Conservation (phyloP, 2,113 vertebrate species). For the Sula dactylatra region DNA sequence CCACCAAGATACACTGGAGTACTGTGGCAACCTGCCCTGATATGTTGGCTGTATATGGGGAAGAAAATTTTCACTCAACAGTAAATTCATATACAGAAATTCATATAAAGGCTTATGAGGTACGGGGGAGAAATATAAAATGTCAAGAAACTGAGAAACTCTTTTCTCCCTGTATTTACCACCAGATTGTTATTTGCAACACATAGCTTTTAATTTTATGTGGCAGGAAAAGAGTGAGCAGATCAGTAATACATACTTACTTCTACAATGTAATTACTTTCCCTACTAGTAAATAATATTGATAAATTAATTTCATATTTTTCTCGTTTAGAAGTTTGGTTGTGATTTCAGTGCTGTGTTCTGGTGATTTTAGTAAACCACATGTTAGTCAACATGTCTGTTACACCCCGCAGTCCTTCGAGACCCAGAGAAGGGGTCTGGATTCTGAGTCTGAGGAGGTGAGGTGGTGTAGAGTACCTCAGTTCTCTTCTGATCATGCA, state of each 20-base stretch:
- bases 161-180: neutral
- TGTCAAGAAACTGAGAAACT: neutral
- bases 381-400: neutral
- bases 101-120: neutral
- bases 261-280: neutral
- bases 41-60: neutral
- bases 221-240: neutral
- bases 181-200: neutral
- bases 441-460: neutral
- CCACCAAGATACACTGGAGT: neutral
- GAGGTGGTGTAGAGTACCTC: neutral
- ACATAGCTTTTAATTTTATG: neutral
- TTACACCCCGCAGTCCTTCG: neutral
- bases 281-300: neutral
- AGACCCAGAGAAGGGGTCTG: neutral
- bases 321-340: neutral
- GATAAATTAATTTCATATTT: neutral
- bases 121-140: neutral
- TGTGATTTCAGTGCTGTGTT: neutral
- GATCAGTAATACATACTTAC: neutral
- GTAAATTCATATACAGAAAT: neutral
- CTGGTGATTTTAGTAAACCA: neutral
- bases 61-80: neutral
- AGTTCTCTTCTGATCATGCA: neutral
- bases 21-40: neutral